Evolutionary conservation across 1,140 invertebrate genomes (phyloP).

Genomic region (Meloidogyne exigua): DNA sequence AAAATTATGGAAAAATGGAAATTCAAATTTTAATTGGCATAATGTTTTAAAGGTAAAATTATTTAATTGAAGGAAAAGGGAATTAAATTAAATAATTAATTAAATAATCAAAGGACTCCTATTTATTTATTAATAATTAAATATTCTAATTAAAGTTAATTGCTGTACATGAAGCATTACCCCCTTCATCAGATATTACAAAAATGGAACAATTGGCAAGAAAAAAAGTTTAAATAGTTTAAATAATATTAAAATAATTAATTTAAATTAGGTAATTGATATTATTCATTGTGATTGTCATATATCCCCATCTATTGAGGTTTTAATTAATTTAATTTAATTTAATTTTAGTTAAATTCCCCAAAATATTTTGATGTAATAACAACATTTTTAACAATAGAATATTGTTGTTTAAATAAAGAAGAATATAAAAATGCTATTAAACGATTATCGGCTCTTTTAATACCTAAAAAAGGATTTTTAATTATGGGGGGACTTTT

Average conservation of each 20-base stretch:
- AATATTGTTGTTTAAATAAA: constrained; percentile 58
- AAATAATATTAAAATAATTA: not conserved
- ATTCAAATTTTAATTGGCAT: constrained; percentile 51
- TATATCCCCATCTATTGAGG: constrained; percentile 25
- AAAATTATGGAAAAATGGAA: constrained; percentile 40
- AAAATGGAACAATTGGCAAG: constrained; percentile 44
- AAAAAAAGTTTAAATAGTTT: constrained; percentile 33
- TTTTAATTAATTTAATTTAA: constrained; percentile 8
- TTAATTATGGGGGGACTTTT: constrained; percentile 56
- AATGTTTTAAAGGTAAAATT: constrained; percentile 37
- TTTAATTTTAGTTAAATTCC: constrained; percentile 4
- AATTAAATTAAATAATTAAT: too few relatives aligned
- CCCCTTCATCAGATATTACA: constrained; percentile 21
- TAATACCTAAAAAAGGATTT: not conserved
- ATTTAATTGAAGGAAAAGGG: constrained; percentile 18
- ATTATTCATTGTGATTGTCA: constrained; percentile 33
- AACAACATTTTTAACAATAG: constrained; percentile 61
- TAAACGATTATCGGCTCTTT: constrained; percentile 33
- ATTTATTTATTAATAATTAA: too few relatives aligned
- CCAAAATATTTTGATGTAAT: constrained; percentile 37
- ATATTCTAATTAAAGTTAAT: constrained; percentile 16
- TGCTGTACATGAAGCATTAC: constrained; percentile 30
- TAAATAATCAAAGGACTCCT: too few relatives aligned
- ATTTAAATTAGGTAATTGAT: constrained; percentile 15
- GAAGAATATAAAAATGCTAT: constrained; percentile 53